Base-by-base conservation (phyloP, 2,797 vertebrate genomes). In the Chelon auratus region DNA sequence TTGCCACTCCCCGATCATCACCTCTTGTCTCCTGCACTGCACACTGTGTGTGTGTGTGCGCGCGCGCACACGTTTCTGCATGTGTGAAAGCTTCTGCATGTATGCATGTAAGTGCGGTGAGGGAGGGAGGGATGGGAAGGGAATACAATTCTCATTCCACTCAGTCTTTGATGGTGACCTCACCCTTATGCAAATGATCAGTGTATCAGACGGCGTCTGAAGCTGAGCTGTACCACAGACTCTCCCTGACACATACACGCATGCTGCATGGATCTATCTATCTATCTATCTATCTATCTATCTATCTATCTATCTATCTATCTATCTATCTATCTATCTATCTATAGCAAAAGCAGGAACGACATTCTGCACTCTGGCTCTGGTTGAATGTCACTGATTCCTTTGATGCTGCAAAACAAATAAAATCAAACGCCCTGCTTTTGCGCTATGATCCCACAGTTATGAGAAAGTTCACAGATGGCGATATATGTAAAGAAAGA, bases 181-280 rank as follows among this genome's bases (percentile, higher is more conserved):
- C 84, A 83, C 83, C 80, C 68, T 84, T 77, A 89, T 89, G 85
- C 80, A 89, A 88, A 91, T 87, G 66, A 52, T 54, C 52, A 63
- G 64, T 52, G 66, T 75, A 65, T 83, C 58, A 83, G 68, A 73
- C 70, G 17, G 17, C 37, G 59, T 84, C 57, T 68, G 40, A 82
- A 64, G 75, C 55, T 22, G 36, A 68, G 64, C 72, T 59, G 62
- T 65, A 24, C 69, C 62, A 72, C 33, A 58, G 20, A 60, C 1
- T 33, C 12, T 37, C 15, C 17, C 18, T 47, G n/a, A 15, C 54
- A 22, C 45, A 26, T 9, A 22, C 64, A 33, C 22, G 1, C 52
- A 1, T 20, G 18, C 36, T 26, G 24, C 24, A 26, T 26, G 24
- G 24, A 39, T 67, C 42, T 20, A 61, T 36, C 24, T 33, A 37